Base-by-base conservation (phyloP, 2,113 vertebrate species). In the Nasalis larvatus region DNA sequence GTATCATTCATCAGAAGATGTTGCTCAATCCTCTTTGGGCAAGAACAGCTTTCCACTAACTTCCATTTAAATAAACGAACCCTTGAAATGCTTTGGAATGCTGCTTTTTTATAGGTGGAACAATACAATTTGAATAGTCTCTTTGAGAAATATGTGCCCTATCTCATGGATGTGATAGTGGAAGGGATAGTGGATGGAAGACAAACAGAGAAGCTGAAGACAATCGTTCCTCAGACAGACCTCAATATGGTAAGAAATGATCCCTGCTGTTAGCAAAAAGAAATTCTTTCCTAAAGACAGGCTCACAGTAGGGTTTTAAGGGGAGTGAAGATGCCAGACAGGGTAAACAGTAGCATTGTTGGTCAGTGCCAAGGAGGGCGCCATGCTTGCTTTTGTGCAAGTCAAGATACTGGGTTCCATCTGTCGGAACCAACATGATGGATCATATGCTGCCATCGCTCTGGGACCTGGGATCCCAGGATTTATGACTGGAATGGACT, bases 61-160 rank as follows among this genome's bases (percentile, higher is more conserved):
- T 69, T 71, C 68, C 49, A 2, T 20, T 16, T 35, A 47, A 8
- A 42, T 16, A 11, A 58, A n/a, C 9, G 1, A 73, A 3, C 7
- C 42, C n/a, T 42, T 68, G 68, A 4, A 45, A 4, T 27, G 18
- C 68, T 52, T 56, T 35, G 96, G 71, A 76, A 37, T 82, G 63
- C 73, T 40, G 92, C 32, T 96, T n/a, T 47, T 35, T 54, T 11
- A 4, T 42, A 99, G 98, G 92, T 98, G 98, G 99, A 99, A 86
- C 98, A 98, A 94, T 69, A 60, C 18, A 91, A 98, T 5, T 98
- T 99, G 68, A 92, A 99, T 45, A 95, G 13, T 13, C 97, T 99
- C 37, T 99, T 99, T 98, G 97, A 99, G 85, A 99, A 99, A 93
- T 99, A 99, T 0, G 99, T 99, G 47, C 99, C 99, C 35, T 96